Evolutionary conservation across 2,797 vertebrate genomes (phyloP).

Genomic region (Atherinosoma microstoma): DNA sequence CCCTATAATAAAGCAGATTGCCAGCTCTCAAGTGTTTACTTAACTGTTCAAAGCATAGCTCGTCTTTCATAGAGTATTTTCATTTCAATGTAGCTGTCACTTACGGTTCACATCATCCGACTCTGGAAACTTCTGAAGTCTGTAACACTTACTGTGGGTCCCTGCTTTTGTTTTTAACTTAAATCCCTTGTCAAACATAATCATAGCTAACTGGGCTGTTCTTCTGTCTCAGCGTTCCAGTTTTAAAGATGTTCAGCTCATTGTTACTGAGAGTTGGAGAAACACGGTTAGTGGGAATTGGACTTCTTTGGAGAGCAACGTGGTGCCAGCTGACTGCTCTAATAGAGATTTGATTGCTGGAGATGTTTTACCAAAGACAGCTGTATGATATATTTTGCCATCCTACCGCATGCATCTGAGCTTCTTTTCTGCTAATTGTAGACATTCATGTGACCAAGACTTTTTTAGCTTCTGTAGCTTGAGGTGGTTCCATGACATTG

Average conservation of each 20-base stretch:
- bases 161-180: neutral
- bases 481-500: neutral
- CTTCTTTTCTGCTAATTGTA: neutral
- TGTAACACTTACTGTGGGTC: neutral
- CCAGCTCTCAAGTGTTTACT: neutral
- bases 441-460: neutral
- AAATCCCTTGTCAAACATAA: conserved; percentile 12
- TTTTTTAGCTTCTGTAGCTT: neutral
- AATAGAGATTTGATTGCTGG: conserved; percentile 7
- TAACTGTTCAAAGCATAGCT: neutral
- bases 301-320: conserved; percentile 12
- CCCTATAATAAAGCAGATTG: neutral
- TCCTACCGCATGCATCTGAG: neutral
- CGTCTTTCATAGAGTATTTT: conserved; percentile 2
- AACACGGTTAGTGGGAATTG: conserved; percentile 11
- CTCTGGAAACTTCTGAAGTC: conserved; percentile 1
- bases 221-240: conserved; percentile 6
- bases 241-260: conserved; percentile 12
- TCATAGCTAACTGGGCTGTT: neutral
- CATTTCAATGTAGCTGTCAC: neutral
- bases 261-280: conserved; percentile 20
- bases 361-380: conserved; percentile 16
- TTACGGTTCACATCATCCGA: neutral
- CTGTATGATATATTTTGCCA: neutral
- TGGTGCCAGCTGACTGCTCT: conserved; percentile 15